These are phyloP conservation scores for Sturnira hondurensis DNA, from an alignment of 2,113 vertebrate species.

Conservation along the genomic window DNA sequence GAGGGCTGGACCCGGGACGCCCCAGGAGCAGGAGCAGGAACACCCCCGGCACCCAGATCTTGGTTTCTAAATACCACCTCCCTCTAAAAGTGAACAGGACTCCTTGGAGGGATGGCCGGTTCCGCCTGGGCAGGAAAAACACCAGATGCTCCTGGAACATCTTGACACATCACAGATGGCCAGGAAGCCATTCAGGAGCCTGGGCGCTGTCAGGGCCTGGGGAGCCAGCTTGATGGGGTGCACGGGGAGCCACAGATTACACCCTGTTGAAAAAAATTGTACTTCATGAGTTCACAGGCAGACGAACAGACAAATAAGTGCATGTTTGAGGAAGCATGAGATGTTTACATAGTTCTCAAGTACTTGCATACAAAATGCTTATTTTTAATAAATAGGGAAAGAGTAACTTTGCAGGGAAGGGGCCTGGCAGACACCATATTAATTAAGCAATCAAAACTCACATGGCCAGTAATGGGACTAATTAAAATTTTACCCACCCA, in stretches of 20 bases:
- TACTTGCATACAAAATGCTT: background rate
- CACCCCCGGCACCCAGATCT: background rate
- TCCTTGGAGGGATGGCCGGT: background rate
- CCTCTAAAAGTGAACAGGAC: background rate
- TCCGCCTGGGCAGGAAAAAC: background rate
- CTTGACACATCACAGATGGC: background rate
- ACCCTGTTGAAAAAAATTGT: background rate
- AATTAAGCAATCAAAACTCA: background rate
- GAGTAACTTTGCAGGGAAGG: background rate
- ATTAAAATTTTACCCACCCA: background rate
- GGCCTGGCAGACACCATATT: background rate
- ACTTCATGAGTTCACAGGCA: background rate
- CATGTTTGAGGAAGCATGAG: background rate
- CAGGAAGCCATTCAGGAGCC: background rate
- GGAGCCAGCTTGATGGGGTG: background rate
- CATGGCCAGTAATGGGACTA: background rate
- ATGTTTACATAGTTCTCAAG: background rate
- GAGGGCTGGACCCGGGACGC: background rate
- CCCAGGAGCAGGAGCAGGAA: too few relatives aligned
- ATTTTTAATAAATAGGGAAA: background rate
- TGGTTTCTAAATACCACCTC: background rate
- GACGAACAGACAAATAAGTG: background rate
- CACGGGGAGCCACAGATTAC: background rate
- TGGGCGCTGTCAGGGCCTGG: background rate
- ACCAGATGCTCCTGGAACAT: background rate